Evolutionary conservation across 2,113 vertebrate species (phyloP), one percentile per base, ranked within the genome.

Genomic region (Aphelocoma coerulescens): DNA sequence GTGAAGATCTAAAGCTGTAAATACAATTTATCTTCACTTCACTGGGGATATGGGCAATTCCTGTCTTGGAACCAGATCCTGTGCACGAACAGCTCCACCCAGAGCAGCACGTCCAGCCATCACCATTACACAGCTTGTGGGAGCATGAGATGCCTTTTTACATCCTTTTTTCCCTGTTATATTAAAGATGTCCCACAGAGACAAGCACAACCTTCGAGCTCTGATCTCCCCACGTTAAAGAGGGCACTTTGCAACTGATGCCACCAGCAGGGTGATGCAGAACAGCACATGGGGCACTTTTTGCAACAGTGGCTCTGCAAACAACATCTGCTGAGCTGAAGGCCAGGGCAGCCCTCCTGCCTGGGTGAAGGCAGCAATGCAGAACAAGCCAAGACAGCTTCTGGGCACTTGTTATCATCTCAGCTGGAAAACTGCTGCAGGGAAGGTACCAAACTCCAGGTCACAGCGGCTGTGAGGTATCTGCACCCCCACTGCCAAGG

Each of bases 1-100:
- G 71, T n/a, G 52, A 80, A 93, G 63, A 90, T 63, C 78, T 86
- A 59, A 95, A 90, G 67, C 63, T 74, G 46, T 51, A 77, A 83
- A 63, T 22, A 73, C 30, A 54, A 69, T 65, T 85, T 57, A 24
- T 61, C 39, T 44, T 63, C 85, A 62, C 71, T 62, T 91, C 78
- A 63, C 15, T 18, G 62, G 52, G 32, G 51, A 46, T n/a, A 23
- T 2, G 13, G 51, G 71, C 49, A 76, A 22, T 58, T 82, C 52
- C 22, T 43, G 11, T 18, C 67, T 32, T 59, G 71, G 46, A 62
- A 74, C 17, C 33, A 77, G 83, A 89, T 72, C 52, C 39, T 87
- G 33, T 11, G 7, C 39, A 37, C 51, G 65, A 83, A 37, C 33
- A 73, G 54, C 46, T 73, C 75, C 57, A 74, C 57, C 10, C 15